These are phyloP conservation scores for Morone saxatilis DNA, from an alignment of 2,113 vertebrate genomes.

Conservation along the genomic window DNA sequence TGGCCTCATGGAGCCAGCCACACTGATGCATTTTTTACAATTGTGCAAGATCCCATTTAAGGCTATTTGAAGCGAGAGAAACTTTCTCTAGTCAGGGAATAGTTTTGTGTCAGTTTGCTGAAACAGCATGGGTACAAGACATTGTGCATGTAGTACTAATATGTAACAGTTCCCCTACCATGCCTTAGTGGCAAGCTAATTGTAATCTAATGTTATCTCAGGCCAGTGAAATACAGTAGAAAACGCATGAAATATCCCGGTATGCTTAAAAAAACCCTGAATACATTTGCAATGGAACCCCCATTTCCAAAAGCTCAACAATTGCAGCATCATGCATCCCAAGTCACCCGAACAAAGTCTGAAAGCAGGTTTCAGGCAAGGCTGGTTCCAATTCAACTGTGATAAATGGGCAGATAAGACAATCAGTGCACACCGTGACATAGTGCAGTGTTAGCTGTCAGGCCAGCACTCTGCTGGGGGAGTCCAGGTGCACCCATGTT, in stretches of 20 bases:
- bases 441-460: conserved; percentile 76
- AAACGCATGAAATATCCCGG: conserved; percentile 35
- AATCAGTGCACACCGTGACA: conserved; percentile 96
- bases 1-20: conserved; percentile 58
- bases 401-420: conserved; percentile 99
- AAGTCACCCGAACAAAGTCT: conserved; percentile 86
- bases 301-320: conserved; percentile 79
- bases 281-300: conserved; percentile 80
- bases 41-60: conserved; percentile 55
- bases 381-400: conserved; percentile 99
- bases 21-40: conserved; percentile 64
- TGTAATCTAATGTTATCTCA: conserved; percentile 56
- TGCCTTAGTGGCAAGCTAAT: conserved; percentile 41
- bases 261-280: conserved; percentile 68
- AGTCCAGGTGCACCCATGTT: conserved; percentile 67
- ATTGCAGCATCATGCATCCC: conserved; percentile 90
- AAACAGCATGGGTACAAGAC: conserved; percentile 12
- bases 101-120: conserved; percentile 41
- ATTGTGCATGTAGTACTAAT: conserved; percentile 23
- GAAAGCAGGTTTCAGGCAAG: conserved; percentile 96
- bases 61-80: conserved; percentile 33
- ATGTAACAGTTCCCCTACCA: conserved; percentile 14
- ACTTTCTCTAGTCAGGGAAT: conserved; percentile 31
- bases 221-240: conserved; percentile 47
- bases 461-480: conserved; percentile 59